Evolutionary conservation across 2,888 invertebrate species (phyloP), one percentile per base, ranked within the genome.

Genomic region (Drosophila limbata): DNA sequence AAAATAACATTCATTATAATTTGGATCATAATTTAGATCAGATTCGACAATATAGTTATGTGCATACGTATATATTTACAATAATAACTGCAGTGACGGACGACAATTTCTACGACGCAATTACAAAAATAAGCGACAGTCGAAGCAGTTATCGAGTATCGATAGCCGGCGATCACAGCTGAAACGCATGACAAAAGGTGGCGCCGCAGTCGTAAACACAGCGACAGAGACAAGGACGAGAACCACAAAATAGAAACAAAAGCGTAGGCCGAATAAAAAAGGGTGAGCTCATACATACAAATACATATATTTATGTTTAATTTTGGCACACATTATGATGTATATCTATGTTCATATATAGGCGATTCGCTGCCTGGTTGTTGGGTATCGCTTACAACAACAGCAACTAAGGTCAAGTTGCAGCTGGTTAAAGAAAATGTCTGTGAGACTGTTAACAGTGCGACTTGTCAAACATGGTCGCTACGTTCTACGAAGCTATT

Each of bases 401-500:
- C 28, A 59, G 40, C 25, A 50, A 55, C 35, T 35, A 25, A 62
- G 47, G 31, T 21, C 48, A 8, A 55, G 28, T 52, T 62, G 64
- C 64, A 40, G 25, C 69, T 61, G 64, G 65, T 68, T 70, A 80
- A 80, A 88, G 68, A 73, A 80, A 88, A 94, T 94, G 94, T 94
- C 94, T 89, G 92, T 94, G 81, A 93, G 94, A 84, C 93, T 94
- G 76, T 86, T 94, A 52, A 93, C 93, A 69, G 92, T 91, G 77
- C 94, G 94, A 89, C 92, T 94, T 64, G 92, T 93, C 81, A 94
- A 94, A 93, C 94, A 95, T 94, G 94, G 94, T 94, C 94, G 94
- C 91, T 91, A 92, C 79, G 91, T 94, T 83, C 86, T 94, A 81
- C 93, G 94, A 81, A 93, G 92, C 85, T 91, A 93, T 77, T 93